Conservation (phyloP, 2,113 vertebrate species). For the Odontophorus gujanensis region DNA sequence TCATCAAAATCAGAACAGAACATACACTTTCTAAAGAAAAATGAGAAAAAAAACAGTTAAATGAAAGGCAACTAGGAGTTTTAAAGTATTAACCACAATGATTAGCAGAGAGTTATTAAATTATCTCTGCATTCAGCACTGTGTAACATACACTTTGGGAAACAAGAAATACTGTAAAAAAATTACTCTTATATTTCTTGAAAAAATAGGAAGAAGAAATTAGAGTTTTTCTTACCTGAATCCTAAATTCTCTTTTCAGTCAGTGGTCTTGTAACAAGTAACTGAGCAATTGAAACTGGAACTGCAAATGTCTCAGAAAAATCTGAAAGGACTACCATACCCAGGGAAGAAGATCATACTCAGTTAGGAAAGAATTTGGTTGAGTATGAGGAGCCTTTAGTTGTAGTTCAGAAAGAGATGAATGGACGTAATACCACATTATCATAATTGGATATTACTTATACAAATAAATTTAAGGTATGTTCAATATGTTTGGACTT, state of each 20-base stretch:
- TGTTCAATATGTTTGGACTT: not conserved
- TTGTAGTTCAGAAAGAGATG: not conserved
- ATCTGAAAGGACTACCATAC: not conserved
- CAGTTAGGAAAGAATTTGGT: not conserved
- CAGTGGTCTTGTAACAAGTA: not conserved
- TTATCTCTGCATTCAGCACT: not conserved
- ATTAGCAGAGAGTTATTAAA: slow-evolving; percentile 52
- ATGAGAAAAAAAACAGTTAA: slow-evolving; percentile 54
- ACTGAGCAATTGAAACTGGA: not conserved
- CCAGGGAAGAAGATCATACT: not conserved
- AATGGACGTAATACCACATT: not conserved
- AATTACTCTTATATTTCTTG: not conserved
- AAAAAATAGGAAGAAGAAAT: not conserved
- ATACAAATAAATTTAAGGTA: not conserved
- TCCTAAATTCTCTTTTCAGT: not conserved
- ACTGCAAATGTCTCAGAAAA: not conserved
- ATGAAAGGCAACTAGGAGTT: slow-evolving; percentile 41
- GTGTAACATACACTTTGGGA: not conserved
- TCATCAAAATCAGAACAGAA: slow-evolving; percentile 53
- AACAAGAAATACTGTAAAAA: not conserved
- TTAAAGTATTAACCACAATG: slow-evolving; percentile 7
- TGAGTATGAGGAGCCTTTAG: not conserved
- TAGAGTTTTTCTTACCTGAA: not conserved
- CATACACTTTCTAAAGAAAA: slow-evolving; percentile 30
- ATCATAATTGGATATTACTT: not conserved